Evolutionary conservation across 1,140 invertebrate genomes (phyloP).

Genomic region (Drosophila tani): DNA sequence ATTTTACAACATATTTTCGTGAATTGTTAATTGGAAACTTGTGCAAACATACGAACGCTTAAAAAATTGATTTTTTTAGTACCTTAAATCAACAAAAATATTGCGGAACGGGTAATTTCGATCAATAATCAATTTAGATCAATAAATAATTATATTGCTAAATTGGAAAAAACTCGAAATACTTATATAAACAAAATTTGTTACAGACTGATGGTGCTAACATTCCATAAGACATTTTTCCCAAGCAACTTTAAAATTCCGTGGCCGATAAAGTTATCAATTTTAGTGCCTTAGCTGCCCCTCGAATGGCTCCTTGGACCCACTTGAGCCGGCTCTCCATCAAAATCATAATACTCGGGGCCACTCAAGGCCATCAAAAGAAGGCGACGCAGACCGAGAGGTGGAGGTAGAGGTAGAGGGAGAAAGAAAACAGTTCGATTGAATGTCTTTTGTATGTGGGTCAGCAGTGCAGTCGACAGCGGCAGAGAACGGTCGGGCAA

Average conservation of each 20-base stretch:
- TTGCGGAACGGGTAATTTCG: neutral
- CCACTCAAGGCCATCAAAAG: conserved; percentile 56
- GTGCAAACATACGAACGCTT: neutral
- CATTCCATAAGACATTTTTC: neutral
- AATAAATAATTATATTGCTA: neutral
- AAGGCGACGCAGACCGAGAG: conserved; percentile 15
- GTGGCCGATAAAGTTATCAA: conserved; percentile 30
- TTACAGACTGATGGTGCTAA: neutral
- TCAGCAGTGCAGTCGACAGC: conserved; percentile 65
- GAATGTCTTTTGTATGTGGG: conserved; percentile 79
- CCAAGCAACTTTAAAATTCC: conserved; percentile 11
- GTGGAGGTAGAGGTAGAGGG: neutral
- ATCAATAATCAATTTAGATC: neutral
- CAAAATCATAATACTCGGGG: conserved; percentile 53
- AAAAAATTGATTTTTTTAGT: neutral
- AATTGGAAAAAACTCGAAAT: neutral
- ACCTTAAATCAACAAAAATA: neutral
- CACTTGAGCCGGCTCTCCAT: conserved; percentile 42
- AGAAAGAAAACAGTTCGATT: conserved; percentile 62
- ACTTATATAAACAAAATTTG: neutral
- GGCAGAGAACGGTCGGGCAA: conserved; percentile 20
- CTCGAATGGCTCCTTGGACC: conserved; percentile 32
- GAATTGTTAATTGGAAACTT: neutral
- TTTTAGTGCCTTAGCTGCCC: conserved; percentile 26
- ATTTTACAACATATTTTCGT: neutral